Percentiles rank a stretch among this genome's conserved stretches.
These are phyloP conservation scores for Epinotia bilunana DNA, from an alignment of 2,888 invertebrate species.

Conservation along the genomic window DNA sequence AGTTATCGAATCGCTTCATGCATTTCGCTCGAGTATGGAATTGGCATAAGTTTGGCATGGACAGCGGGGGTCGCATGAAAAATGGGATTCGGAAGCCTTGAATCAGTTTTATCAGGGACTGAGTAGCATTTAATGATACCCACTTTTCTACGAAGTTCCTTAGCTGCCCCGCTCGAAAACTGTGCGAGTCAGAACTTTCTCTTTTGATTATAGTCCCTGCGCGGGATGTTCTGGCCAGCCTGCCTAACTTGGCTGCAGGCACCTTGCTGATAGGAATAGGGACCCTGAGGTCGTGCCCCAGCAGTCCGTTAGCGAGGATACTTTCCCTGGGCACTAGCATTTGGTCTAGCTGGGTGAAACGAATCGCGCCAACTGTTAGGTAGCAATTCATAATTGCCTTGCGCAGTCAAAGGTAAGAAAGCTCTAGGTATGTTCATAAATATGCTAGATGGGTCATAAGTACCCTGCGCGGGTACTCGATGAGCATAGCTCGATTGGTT, in stretches of 20 bases:
- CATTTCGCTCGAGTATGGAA: too few species aligned
- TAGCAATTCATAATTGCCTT: background rate
- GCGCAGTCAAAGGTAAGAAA: slow-evolving; percentile 6
- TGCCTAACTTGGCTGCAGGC: background rate
- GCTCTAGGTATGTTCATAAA: too few species aligned
- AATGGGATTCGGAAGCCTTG: slow-evolving; percentile 25
- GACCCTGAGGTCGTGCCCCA: background rate
- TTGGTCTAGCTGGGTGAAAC: slow-evolving; percentile 1
- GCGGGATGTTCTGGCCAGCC: background rate
- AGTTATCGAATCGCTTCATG: too few species aligned
- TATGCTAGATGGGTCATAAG: too few species aligned
- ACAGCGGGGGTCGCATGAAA: slow-evolving; percentile 15
- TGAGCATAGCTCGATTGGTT: too few species aligned
- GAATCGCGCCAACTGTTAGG: background rate
- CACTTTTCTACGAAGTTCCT: too few species aligned
- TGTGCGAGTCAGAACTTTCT: slow-evolving; percentile 30
- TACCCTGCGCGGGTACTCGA: too few species aligned
- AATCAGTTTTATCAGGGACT: slow-evolving; percentile 5
- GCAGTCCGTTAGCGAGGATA: background rate
- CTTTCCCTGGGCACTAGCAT: background rate
- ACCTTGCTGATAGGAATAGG: background rate
- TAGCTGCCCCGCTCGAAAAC: slow-evolving; percentile 22
- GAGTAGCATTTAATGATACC: slow-evolving; percentile 14
- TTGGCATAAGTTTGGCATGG: too few species aligned
- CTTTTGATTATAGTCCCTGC: slow-evolving; percentile 18